Evolutionary conservation across 2,888 invertebrate species (phyloP).

Genomic region (Nezara viridula): DNA sequence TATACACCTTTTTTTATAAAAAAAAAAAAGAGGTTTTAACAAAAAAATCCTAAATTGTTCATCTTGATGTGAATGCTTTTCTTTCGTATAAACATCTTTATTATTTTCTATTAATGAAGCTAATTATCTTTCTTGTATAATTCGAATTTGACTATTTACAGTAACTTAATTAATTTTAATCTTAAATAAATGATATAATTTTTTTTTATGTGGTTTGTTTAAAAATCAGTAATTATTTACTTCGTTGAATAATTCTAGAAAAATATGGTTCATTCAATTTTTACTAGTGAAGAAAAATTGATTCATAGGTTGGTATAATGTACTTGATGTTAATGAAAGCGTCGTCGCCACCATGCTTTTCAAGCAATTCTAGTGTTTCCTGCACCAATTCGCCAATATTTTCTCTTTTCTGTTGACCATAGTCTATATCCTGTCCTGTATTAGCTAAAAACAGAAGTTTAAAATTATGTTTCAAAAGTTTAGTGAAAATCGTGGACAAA

Average conservation of each 20-base stretch:
- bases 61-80: no score
- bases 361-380: constrained; percentile 91
- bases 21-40: no score
- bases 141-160: no score
- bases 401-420: constrained; percentile 86
- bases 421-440: constrained; percentile 91
- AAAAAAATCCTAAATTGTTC: no score
- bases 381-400: constrained; percentile 93
- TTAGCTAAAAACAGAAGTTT: background rate
- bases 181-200: background rate
- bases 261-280: background rate
- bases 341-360: constrained; percentile 93
- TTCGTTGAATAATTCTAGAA: background rate
- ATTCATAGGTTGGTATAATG: constrained; percentile 97
- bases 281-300: constrained; percentile 68
- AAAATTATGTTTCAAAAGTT: background rate
- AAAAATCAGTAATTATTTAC: background rate
- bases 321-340: constrained; percentile 99
- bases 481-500: no score
- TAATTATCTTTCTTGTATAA: no score
- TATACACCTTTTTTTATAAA: no score
- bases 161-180: background rate
- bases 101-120: no score
- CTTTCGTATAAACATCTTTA: no score
- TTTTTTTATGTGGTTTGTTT: background rate